A percentile compares a stretch with the other conserved stretches of the same genome.
phyloP scores from a whole-genome alignment of 1,140 invertebrate species.

The Hestina assimilis region DNA sequence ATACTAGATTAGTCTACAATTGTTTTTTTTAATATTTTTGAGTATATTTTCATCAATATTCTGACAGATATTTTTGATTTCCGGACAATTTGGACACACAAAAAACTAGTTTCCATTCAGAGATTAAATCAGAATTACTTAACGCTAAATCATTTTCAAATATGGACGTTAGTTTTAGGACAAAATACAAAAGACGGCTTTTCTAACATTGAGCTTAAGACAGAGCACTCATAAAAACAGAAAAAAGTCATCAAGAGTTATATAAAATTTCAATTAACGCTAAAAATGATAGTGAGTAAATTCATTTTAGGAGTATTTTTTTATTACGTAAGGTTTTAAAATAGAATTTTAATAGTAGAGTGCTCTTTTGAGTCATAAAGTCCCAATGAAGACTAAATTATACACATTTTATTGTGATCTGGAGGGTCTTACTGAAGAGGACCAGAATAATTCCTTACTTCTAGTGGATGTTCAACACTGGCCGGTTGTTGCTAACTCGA shows the following conservation, averaged over 20 bases:
- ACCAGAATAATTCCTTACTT: conserved; percentile 65
- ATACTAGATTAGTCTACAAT: too few species aligned
- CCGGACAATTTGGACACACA: conserved; percentile 23
- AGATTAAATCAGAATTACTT: conserved; percentile 68
- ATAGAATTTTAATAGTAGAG: not conserved
- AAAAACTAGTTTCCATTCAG: conserved; percentile 25
- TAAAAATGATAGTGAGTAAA: not conserved
- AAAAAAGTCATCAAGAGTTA: too few species aligned
- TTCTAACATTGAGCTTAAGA: conserved; percentile 40
- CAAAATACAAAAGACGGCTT: conserved; percentile 73
- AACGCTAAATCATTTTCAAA: conserved; percentile 75
- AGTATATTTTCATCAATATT: conserved; percentile 10
- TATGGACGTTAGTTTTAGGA: conserved; percentile 76
- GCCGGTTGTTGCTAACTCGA: conserved; percentile 68
- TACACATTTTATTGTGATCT: conserved; percentile 67
- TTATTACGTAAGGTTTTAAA: not conserved
- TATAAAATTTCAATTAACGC: not conserved
- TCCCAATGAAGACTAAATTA: conserved; percentile 60
- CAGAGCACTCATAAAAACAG: not conserved
- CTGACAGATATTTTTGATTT: not conserved
- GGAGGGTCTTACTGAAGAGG: conserved; percentile 69
- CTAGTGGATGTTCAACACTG: conserved; percentile 75
- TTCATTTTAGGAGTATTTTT: not conserved
- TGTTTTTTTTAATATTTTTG: not conserved
- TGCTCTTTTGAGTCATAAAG: not conserved